phyloP scores from a whole-genome alignment of 2,888 invertebrate species.

The Caenorhabditis imperialis region DNA sequence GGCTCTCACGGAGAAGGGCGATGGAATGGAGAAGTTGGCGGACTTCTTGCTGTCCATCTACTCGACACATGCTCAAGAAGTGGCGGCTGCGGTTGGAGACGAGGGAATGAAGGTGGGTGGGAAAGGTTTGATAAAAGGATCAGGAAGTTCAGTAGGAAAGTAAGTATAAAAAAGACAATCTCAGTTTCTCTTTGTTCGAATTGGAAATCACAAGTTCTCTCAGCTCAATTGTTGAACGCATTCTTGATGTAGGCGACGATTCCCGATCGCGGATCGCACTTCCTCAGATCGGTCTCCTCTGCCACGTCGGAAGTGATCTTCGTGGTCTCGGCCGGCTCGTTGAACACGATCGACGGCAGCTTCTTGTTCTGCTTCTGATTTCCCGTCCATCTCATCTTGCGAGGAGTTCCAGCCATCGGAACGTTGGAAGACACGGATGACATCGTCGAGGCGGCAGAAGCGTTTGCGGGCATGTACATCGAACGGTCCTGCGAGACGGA shows the following conservation, averaged over 20 bases:
- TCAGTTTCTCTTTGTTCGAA: too few relatives aligned
- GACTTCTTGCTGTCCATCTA: conserved; percentile 49
- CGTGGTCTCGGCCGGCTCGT: conserved; percentile 17
- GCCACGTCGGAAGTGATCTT: conserved; percentile 34
- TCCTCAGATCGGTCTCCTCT: conserved; percentile 28
- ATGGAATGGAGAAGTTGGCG: conserved; percentile 59
- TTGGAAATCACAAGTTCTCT: background rate
- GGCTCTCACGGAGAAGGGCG: conserved; percentile 55
- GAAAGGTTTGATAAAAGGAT: too few relatives aligned
- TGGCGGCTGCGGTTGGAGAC: conserved; percentile 51
- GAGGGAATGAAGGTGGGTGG: conserved; percentile 21
- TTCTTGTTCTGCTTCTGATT: background rate
- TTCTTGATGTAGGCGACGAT: conserved; percentile 33
- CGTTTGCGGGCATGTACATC: background rate
- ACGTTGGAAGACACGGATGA: background rate
- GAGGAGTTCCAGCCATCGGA: background rate
- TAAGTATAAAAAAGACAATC: too few relatives aligned
- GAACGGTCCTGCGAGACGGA: conserved; percentile 1
- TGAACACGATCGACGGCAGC: background rate
- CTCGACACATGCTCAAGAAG: conserved; percentile 54
- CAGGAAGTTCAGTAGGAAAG: too few relatives aligned
- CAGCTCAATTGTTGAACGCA: conserved; percentile 17
- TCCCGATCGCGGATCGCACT: conserved; percentile 33
- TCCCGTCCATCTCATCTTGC: conserved; percentile 5
- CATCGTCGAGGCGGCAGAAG: background rate